These are phyloP conservation scores for Agonopterix arenella DNA, from an alignment of 2,888 invertebrate species.

Conservation along the genomic window DNA sequence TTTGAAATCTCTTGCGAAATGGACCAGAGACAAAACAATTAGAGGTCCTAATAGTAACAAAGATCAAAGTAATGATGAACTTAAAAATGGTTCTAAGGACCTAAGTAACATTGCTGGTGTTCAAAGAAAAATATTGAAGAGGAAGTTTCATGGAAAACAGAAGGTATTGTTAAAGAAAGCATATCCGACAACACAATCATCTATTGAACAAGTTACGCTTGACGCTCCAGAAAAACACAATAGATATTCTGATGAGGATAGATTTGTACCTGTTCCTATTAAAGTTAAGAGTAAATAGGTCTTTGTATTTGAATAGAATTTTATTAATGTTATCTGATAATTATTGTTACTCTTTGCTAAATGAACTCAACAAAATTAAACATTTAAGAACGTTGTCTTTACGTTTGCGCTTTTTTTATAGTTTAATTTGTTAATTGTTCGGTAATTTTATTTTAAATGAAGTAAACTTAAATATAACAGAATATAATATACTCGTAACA, in stretches of 20 bases:
- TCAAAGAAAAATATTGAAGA: slow-evolving; percentile 1
- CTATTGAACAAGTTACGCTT: slow-evolving; percentile 12
- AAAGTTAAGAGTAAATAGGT: slow-evolving; percentile 18
- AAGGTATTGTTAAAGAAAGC: slow-evolving; percentile 9
- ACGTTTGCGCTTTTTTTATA: too few relatives aligned
- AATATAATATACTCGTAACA: too few relatives aligned
- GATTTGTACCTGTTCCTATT: slow-evolving; percentile 46
- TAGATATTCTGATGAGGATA: slow-evolving; percentile 26
- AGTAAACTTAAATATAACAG: too few relatives aligned
- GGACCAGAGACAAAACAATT: not conserved
- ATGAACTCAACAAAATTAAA: too few relatives aligned
- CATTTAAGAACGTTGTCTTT: too few relatives aligned
- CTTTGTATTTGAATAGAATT: not conserved
- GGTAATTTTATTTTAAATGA: too few relatives aligned
- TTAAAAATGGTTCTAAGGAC: too few relatives aligned
- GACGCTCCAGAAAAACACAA: slow-evolving; percentile 13
- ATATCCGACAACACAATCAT: slow-evolving; percentile 16
- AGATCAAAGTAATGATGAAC: not conserved
- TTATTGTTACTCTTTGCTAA: too few relatives aligned
- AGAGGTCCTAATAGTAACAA: not conserved
- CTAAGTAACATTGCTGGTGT: not conserved
- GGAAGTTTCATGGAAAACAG: slow-evolving; percentile 8
- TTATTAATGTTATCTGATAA: too few relatives aligned
- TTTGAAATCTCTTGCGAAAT: not conserved
- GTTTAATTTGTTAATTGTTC: too few relatives aligned